Percentiles rank a stretch among this genome's conserved stretches.
phyloP scores from a whole-genome alignment of 1,140 invertebrate species.

The Lineus longissimus region DNA sequence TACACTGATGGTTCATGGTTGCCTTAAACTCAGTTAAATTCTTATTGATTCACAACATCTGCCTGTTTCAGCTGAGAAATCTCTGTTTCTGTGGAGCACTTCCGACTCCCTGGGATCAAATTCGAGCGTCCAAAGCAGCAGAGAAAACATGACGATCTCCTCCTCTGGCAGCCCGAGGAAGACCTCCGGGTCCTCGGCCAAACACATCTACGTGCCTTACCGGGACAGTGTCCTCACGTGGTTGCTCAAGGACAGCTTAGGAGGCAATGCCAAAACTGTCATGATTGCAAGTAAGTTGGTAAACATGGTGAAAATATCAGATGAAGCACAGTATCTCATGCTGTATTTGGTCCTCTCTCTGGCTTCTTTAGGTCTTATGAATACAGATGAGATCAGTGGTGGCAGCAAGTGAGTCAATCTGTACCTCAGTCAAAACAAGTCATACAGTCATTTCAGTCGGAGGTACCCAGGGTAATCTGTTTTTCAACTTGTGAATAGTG shows the following conservation, averaged over 20 bases:
- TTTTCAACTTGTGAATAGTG: no score
- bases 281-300: slow-evolving; percentile 73
- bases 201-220: slow-evolving; percentile 75
- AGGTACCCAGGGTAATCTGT: no score
- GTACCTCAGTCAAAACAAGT: no score
- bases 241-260: slow-evolving; percentile 85
- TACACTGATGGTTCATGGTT: no score
- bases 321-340: not conserved
- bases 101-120: slow-evolving; percentile 27
- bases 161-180: slow-evolving; percentile 12
- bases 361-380: no score
- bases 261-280: slow-evolving; percentile 89
- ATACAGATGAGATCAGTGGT: no score
- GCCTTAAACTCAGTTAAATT: no score
- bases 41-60: no score
- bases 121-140: slow-evolving; percentile 26
- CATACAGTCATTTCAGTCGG: no score
- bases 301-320: no score
- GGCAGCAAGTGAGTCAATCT: no score
- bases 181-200: not conserved
- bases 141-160: slow-evolving; percentile 5
- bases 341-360: no score
- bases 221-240: slow-evolving; percentile 89
- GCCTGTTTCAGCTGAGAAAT: slow-evolving; percentile 9
- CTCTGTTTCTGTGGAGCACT: slow-evolving; percentile 32